Conservation (phyloP, 1,140 invertebrate species). For the Danaus plexippus region DNA sequence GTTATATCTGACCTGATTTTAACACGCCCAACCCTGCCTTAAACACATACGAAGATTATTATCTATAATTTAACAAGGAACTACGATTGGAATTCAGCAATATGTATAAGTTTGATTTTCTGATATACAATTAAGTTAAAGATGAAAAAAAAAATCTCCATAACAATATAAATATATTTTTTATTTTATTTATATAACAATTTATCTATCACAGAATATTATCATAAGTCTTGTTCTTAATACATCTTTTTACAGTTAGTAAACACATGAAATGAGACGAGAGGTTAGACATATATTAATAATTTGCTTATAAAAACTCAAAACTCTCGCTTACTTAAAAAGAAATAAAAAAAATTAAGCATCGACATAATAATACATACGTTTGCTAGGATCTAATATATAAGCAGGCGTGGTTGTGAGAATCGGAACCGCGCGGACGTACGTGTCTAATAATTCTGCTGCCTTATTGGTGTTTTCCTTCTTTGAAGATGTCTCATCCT, state of each 20-base stretch:
- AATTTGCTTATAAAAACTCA: too few species aligned
- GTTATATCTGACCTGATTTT: slow-evolving; percentile 2
- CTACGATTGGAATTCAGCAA: too few species aligned
- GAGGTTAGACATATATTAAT: too few species aligned
- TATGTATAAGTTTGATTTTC: too few species aligned
- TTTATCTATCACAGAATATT: slow-evolving; percentile 42
- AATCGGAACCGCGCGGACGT: slow-evolving; percentile 44
- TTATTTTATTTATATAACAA: slow-evolving; percentile 21
- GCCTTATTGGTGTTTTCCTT: slow-evolving; percentile 29
- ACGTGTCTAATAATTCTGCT: slow-evolving; percentile 41
- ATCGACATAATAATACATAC: slow-evolving; percentile 65
- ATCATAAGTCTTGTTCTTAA: slow-evolving; percentile 12
- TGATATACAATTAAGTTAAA: too few species aligned
- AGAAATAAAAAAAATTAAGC: slow-evolving; percentile 23
- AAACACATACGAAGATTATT: too few species aligned
- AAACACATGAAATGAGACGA: too few species aligned
- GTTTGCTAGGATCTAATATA: slow-evolving; percentile 61
- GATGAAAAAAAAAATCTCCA: too few species aligned
- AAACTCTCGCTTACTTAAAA: too few species aligned
- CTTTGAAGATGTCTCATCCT: slow-evolving; percentile 8
- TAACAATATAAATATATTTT: slow-evolving; percentile 19
- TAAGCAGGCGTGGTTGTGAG: slow-evolving; percentile 47
- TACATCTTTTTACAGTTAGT: too few species aligned
- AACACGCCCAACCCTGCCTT: too few species aligned
- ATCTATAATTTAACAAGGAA: too few species aligned